Conservation (phyloP, 2,797 vertebrate species). For the Podarcis lilfordi region DNA sequence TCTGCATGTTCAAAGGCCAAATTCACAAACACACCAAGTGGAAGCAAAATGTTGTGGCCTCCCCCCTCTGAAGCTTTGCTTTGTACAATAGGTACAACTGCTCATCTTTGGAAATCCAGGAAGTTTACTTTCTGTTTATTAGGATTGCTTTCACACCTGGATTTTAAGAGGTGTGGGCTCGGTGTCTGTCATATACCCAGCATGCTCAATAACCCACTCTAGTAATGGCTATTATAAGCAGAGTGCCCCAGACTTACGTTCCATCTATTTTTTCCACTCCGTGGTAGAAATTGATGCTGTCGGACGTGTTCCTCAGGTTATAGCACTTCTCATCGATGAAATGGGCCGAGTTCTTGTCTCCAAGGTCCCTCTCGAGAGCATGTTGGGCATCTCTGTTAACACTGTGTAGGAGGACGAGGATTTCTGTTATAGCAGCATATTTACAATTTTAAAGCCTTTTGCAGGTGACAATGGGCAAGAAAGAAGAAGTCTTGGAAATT, state of each 20-base stretch:
- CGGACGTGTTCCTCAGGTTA: slow-evolving; percentile 64
- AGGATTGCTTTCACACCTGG: not conserved
- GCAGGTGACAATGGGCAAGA: not conserved
- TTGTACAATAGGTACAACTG: too few species aligned
- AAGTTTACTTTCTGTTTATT: not conserved
- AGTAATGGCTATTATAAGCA: not conserved
- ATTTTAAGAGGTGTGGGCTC: not conserved
- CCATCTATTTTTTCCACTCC: slow-evolving; percentile 64
- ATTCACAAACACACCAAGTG: not conserved
- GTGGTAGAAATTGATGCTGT: slow-evolving; percentile 65
- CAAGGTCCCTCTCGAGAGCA: slow-evolving; percentile 63
- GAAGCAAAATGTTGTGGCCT: too few species aligned
- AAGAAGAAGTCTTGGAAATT: not conserved
- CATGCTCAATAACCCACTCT: too few species aligned
- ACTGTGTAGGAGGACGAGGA: slow-evolving; percentile 48
- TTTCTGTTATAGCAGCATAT: not conserved
- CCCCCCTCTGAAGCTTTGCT: too few species aligned
- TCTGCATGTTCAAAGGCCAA: too few species aligned
- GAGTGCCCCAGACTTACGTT: slow-evolving; percentile 35
- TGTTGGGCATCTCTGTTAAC: slow-evolving; percentile 72
- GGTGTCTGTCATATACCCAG: too few species aligned
- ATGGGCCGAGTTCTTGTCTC: slow-evolving; percentile 68
- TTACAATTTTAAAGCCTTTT: not conserved
- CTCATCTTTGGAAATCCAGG: too few species aligned
- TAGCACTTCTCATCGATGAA: slow-evolving; percentile 73